These are phyloP conservation scores for Daubentonia madagascariensis DNA, from an alignment of 2,113 vertebrate genomes.

Conservation along the genomic window DNA sequence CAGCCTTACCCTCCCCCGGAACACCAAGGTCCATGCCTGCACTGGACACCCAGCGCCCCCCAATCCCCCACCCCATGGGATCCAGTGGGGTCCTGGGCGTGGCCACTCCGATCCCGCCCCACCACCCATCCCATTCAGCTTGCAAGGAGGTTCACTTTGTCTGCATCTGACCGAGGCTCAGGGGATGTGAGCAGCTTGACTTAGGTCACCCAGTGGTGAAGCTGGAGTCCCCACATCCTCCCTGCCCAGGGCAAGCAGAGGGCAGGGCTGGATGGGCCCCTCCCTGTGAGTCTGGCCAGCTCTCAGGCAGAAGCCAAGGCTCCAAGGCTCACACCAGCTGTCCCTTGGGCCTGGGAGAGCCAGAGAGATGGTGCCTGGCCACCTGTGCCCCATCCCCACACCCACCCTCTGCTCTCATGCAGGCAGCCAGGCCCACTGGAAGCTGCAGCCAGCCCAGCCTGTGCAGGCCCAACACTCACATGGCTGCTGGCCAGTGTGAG, in stretches of 20 bases:
- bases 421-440: neutral
- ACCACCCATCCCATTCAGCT: neutral
- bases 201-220: too few relatives aligned
- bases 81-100: neutral
- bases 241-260: neutral
- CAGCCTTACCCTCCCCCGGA: neutral
- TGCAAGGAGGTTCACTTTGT: neutral
- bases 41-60: neutral
- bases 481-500: neutral
- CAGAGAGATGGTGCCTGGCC: neutral
- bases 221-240: neutral
- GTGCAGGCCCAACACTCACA: neutral
- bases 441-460: neutral
- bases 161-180: neutral
- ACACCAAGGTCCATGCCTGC: neutral
- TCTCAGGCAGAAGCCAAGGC: neutral
- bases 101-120: neutral
- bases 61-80: neutral
- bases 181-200: neutral
- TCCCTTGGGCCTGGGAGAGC: neutral
- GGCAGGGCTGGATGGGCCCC: neutral
- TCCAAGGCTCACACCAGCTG: neutral
- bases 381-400: neutral
- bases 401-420: neutral
- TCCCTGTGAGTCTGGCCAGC: neutral